Evolutionary conservation across 2,888 invertebrate genomes (phyloP), one percentile per base, ranked within the genome.

Genomic region (Zygaena filipendulae): DNA sequence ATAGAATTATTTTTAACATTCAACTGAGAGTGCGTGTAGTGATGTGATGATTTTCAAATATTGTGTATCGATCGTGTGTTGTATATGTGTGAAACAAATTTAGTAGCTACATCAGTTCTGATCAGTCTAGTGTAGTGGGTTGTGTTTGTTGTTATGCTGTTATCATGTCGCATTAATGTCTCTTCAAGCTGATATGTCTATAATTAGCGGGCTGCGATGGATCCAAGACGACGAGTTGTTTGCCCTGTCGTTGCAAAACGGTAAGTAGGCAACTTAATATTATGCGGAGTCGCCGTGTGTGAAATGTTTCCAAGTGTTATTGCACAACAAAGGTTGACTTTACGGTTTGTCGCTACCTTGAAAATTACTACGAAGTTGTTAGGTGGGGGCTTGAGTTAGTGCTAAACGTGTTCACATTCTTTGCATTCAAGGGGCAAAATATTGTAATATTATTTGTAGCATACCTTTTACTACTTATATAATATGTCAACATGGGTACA

Each of bases 211-310:
- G 50, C 59, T 75, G 47, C 59, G 71, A 70, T 79, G 79, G 79
- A 60, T 77, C 55, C 69, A 66, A 57, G 74, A 71, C 55, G 75
- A 75, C 48, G 77, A 79, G 60, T 55, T 74, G 44, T 70, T 75
- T 47, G 75, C 75, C 45, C 62, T 77, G 59, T 63, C 75, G 43
- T 63, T 74, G 64, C 77, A 79, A 74, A 75, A 77, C 67, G 77
- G 77, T 79, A 62, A 43, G 62, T 62, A n/a, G n/a, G n/a, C n/a
- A n/a, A n/a, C n/a, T n/a, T n/a, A n/a, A n/a, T n/a, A n/a, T n/a
- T n/a, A n/a, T n/a, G n/a, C n/a, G n/a, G n/a, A n/a, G n/a, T n/a
- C n/a, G n/a, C n/a, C n/a, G n/a, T n/a, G n/a, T n/a, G n/a, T n/a
- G n/a, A n/a, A n/a, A n/a, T n/a, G n/a, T n/a, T n/a, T n/a, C n/a